Conservation (phyloP, 2,113 vertebrate genomes). For the Daphoenositta chrysoptera region DNA sequence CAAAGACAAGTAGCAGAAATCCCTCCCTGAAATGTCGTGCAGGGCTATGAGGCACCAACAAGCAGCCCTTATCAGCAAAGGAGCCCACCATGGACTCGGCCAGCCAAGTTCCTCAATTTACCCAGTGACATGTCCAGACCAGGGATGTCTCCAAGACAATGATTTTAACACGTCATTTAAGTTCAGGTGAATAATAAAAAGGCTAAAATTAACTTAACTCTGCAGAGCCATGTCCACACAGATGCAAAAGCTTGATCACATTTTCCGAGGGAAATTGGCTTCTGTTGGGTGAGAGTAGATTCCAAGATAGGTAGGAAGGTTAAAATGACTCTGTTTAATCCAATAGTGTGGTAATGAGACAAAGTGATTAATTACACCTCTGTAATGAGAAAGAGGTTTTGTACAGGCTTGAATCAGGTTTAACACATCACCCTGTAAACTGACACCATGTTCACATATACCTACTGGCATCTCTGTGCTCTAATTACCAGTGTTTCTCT, state of each 20-base stretch:
- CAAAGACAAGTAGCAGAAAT: not conserved
- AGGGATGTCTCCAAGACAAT: not conserved
- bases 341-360: constrained; percentile 7
- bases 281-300: not conserved
- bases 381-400: constrained; percentile 35
- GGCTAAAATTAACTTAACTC: not conserved
- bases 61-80: not conserved
- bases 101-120: not conserved
- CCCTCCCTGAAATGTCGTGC: not conserved
- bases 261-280: constrained; percentile 40
- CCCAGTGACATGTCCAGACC: rapidly evolving
- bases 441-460: not conserved
- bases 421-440: not conserved
- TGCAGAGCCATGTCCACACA: not conserved
- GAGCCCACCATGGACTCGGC: rapidly evolving
- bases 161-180: not conserved
- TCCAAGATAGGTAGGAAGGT: not conserved
- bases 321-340: constrained; percentile 45
- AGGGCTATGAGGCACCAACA: not conserved
- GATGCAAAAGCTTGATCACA: not conserved
- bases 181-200: not conserved
- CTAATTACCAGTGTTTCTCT: not conserved
- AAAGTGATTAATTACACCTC: constrained; percentile 16
- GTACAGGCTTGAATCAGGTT: constrained; percentile 2
- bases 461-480: not conserved